phyloP scores from a whole-genome alignment of 2,888 invertebrate species.

The Choreutis nemorana region DNA sequence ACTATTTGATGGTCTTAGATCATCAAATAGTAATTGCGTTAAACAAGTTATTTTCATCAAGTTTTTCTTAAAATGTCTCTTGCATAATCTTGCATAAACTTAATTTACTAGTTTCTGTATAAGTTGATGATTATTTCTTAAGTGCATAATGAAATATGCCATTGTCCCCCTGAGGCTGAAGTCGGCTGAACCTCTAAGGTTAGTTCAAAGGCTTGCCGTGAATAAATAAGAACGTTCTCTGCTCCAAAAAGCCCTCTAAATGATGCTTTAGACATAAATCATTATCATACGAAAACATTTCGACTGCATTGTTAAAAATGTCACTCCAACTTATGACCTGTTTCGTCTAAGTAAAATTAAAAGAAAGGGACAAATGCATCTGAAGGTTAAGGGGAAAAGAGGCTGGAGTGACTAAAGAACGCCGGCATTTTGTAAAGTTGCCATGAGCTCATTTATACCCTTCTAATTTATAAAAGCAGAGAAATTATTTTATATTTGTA shows the following conservation, averaged over 20 bases:
- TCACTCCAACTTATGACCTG: constrained; percentile 63
- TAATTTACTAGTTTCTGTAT: too few species aligned
- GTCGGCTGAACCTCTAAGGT: constrained; percentile 25
- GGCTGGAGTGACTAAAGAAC: constrained; percentile 37
- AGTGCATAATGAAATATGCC: constrained; percentile 26
- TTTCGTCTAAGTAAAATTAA: constrained; percentile 56
- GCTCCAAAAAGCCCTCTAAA: constrained; percentile 40
- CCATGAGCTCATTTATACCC: constrained; percentile 3
- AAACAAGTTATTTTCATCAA: too few species aligned
- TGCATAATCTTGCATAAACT: too few species aligned
- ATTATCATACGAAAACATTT: constrained; percentile 65
- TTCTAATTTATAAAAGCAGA: constrained; percentile 7
- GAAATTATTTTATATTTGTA: constrained; percentile 1
- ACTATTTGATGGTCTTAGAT: too few species aligned
- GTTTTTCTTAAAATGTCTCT: too few species aligned
- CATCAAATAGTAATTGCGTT: too few species aligned
- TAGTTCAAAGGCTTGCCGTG: constrained; percentile 32
- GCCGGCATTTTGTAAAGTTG: constrained; percentile 33
- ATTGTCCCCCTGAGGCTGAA: constrained; percentile 40
- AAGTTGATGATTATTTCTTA: constrained; percentile 4
- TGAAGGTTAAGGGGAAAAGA: constrained; percentile 28
- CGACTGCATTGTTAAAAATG: constrained; percentile 61
- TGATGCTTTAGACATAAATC: constrained; percentile 60
- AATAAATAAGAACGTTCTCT: constrained; percentile 40
- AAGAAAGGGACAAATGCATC: constrained; percentile 33